Evolutionary conservation across 1,140 invertebrate genomes (phyloP), one percentile per base, ranked within the genome.

Genomic region (Ostrea edulis): DNA sequence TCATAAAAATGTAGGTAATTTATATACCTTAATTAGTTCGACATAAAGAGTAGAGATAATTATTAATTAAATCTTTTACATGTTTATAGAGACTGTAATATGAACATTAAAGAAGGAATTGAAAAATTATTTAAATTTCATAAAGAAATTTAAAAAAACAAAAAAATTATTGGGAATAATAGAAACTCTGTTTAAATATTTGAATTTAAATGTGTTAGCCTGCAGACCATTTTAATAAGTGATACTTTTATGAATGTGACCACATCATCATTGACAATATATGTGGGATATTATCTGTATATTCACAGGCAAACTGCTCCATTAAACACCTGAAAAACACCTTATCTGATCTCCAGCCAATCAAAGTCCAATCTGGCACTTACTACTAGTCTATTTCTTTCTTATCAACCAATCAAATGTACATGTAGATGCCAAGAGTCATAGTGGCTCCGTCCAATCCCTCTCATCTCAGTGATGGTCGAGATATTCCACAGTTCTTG

Each of bases 241-340:
- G 68, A 77, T 77, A 35, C 68, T 77, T 77, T 77, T 77, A 77
- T 35, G 25, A 29, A 25, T 22, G 9, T 77, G 68, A 29, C 29
- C 68, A 77, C 9, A 77, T 25, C 68, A 77, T 29, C 68, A 29
- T 14, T 77, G 68, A 77, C 68, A 77, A 77, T 29, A 44, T 44
- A 77, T 77, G 68, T 29, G 22, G 68, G 68, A 35, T 8, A 35
- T 77, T 77, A 77, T 77, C 68, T 62, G 55, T 17, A 62, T n/a
- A 62, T 62, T 62, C n/a, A 62, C 55, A 20, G 29, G 11, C 68
- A 77, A 77, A 22, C 68, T 77, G 68, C 68, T 12, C 14, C 25
- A 77, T 77, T 77, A 14, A 77, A 77, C 68, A 77, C 68, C 68
- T 77, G 68, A 77, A 71, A 71, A 29, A 77, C 68, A 77, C 68